Evolutionary conservation across 2,113 vertebrate species (phyloP), one percentile per base, ranked within the genome.

Genomic region (Diphyllodes magnificus): DNA sequence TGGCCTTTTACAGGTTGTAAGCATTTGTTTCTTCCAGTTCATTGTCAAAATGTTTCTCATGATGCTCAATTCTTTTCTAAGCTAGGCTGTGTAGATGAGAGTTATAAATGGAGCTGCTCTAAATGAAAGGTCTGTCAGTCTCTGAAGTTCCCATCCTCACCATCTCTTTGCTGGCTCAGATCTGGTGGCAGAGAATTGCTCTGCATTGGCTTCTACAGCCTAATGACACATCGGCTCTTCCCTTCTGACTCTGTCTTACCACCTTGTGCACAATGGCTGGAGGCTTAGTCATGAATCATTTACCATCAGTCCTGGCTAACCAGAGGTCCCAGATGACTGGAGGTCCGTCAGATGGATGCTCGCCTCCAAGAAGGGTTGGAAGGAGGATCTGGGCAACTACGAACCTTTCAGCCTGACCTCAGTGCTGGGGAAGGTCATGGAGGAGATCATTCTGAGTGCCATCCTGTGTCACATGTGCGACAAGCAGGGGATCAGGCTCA

Each of bases 381-480:
- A 75, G 76, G 10, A 66, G 13, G 16, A 60, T 78, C 13, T 8
- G 5, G 19, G 31, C 12, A 70, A 13, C 21, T 61, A 51, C 10
- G 37, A 15, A 23, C 3, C 22, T 42, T 25, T 50, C 33, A 81
- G 22, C 6, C 39, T 85, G 42, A 49, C 21, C 22, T 86, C 2
- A 2, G 28, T 53, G n/a, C 19, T 3, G 2, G 27, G 31, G 15
- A 61, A 57, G 13, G 39, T 68, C 54, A 28, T 20, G 44, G 19
- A 72, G 3, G 15, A 72, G 33, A 45, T 59, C 37, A 15, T 28
- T 20, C 11, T 49, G 19, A 17, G 10, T 50, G 21, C 16, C 22
- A 47, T 20, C 18, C 4, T 0, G 0, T 2, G 0, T 8, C 37
- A 44, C 0, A 0, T 18, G 25, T 13, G 42, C 40, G 15, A 12